Conservation (phyloP, 2,113 vertebrate genomes). For the Petaurus breviceps region DNA sequence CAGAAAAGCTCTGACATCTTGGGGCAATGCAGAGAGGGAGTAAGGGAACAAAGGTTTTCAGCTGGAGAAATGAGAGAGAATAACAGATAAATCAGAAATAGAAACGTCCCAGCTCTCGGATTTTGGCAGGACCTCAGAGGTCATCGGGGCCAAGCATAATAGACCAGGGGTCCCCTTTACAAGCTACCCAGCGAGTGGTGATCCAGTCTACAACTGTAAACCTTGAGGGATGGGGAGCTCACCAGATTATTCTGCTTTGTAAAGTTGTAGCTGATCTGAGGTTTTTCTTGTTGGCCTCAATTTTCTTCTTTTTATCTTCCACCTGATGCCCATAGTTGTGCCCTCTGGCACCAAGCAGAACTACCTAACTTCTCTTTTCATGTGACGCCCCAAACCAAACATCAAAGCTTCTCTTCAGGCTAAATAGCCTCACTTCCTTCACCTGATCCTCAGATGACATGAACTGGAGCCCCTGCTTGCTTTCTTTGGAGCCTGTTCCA, state of each 20-base stretch:
- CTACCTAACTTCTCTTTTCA: not conserved
- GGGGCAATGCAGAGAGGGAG: no score
- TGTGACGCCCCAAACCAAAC: not conserved
- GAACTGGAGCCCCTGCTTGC: not conserved
- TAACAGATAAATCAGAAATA: not conserved
- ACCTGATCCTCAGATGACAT: not conserved
- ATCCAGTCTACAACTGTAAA: not conserved
- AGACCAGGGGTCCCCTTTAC: not conserved
- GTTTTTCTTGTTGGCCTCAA: not conserved
- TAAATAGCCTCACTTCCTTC: not conserved
- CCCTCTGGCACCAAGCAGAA: not conserved
- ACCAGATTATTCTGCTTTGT: not conserved
- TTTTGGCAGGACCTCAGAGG: not conserved
- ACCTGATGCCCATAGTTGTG: not conserved
- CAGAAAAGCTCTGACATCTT: not conserved
- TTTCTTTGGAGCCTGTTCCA: not conserved
- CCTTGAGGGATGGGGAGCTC: not conserved
- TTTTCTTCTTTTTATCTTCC: not conserved
- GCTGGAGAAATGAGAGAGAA: not conserved
- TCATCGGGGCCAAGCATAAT: not conserved
- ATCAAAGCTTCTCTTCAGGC: not conserved
- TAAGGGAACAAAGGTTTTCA: not conserved
- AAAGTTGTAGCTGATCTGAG: not conserved
- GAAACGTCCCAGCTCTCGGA: not conserved
- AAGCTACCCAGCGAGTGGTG: not conserved